phyloP scores from a whole-genome alignment of 2,888 invertebrate species.

The Anorthoa munda region DNA sequence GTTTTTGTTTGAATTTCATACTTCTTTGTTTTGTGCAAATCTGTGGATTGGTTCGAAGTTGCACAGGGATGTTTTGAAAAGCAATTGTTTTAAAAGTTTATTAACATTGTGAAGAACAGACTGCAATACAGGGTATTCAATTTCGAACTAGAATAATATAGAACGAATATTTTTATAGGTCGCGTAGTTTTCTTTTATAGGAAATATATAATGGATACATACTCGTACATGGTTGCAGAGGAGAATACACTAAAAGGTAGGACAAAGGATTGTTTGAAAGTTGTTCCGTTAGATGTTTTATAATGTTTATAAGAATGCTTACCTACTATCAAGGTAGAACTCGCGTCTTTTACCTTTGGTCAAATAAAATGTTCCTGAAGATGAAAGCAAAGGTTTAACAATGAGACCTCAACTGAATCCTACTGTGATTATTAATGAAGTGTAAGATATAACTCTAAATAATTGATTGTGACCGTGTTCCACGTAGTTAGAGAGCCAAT shows the following conservation, averaged over 20 bases:
- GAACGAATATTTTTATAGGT: background rate
- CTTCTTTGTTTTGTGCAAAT: slow-evolving; percentile 47
- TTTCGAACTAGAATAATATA: background rate
- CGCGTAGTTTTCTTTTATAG: background rate
- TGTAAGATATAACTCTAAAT: slow-evolving; percentile 12
- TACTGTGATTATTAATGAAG: background rate
- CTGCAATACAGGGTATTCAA: background rate
- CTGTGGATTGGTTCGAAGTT: slow-evolving; percentile 37
- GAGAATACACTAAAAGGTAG: background rate
- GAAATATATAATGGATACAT: background rate
- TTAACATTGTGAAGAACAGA: slow-evolving; percentile 19
- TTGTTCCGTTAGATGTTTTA: background rate
- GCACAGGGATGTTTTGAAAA: slow-evolving; percentile 10
- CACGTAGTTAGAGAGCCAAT: slow-evolving; percentile 26
- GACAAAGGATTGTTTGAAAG: background rate
- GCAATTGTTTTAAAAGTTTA: slow-evolving; percentile 28
- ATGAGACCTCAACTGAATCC: background rate
- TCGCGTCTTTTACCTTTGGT: background rate
- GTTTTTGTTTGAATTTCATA: slow-evolving; percentile 44
- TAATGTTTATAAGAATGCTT: background rate
- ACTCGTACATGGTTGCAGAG: background rate
- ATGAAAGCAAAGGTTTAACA: slow-evolving; percentile 11
- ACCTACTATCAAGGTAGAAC: background rate
- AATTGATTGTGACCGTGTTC: slow-evolving; percentile 21
- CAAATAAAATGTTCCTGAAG: background rate